Evolutionary conservation across 37 sponge, comb jelly and placozoan genomes (phyloP), one percentile per base, ranked within the genome.

Genomic region (Diacarnus erythraeanus): DNA sequence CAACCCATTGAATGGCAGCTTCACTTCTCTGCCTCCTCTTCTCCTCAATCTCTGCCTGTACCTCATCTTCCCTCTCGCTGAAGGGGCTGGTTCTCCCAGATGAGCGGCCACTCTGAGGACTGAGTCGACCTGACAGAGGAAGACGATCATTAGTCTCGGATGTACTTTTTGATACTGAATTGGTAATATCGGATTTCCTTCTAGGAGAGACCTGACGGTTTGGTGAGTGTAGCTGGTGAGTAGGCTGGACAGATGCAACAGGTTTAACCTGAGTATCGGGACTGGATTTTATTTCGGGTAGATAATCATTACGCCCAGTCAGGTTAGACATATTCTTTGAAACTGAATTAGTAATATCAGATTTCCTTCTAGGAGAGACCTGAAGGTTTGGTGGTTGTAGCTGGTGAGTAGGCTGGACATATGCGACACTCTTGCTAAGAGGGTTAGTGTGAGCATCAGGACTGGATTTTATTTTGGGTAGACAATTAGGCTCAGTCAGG

Each of bases 1-100:
- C 72, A 17, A 80, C 68, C 81, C 81, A 80, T 38, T 80, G 42
- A 27, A 69, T 43, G 30, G 81, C 81, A 27, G 72, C 81, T 71
- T 47, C 54, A 26, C 1, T 51, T 41, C 73, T 6, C 51, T 47
- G 51, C 30, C 1, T 42, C 31, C 73, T 72, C 73, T 72, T 72
- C 73, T 72, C 73, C 26, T 72, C 73, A 26, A 47, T 23, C 26
- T 44, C 51, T 1, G 66, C 66, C 66, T 65, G 66, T 2, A 31
- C 34, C 34, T 65, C 34, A 1, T 65, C 66, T 30, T 65, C 66
- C 9, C 35, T 65, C 33, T 65, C 66, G 33, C 66, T 65, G 34
- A 65, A 65, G 66, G 66, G 66, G 9, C 66, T 65, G 66, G 34
- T 65, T 30, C 66, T 25, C 9, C 66, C 66, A 31, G 34, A 31